These are phyloP conservation scores for Varanus salvator DNA, from an alignment of 2,113 vertebrate species.

Conservation along the genomic window DNA sequence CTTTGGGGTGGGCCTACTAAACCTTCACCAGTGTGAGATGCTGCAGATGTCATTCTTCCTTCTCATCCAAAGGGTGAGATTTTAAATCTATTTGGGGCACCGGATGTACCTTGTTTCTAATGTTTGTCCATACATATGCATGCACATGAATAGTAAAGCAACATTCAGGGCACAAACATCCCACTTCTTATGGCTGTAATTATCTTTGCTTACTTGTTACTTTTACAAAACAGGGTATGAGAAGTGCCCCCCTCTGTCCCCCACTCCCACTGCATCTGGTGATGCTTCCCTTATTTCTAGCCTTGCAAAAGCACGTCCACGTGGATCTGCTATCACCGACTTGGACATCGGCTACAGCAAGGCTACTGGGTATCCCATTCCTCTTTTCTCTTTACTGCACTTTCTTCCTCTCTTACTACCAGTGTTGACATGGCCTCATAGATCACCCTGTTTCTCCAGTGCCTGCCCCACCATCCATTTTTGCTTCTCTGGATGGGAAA, in stretches of 20 bases:
- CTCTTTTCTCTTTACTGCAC: not conserved
- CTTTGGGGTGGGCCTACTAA: not conserved
- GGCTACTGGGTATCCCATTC: not conserved
- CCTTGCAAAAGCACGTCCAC: not conserved
- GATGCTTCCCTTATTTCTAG: not conserved
- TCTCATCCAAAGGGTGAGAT: not conserved
- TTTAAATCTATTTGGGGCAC: not conserved
- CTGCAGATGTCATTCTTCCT: too few relatives aligned
- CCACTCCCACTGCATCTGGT: not conserved
- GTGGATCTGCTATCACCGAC: too few relatives aligned
- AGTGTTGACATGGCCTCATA: not conserved
- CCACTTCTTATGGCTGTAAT: too few relatives aligned
- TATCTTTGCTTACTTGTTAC: not conserved
- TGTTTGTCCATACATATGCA: not conserved
- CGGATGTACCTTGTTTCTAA: not conserved
- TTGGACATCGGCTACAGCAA: not conserved
- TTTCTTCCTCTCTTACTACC: not conserved
- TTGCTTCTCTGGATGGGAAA: not conserved
- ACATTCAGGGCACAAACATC: too few relatives aligned
- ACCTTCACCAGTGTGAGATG: not conserved
- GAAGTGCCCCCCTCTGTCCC: not conserved
- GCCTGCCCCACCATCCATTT: not conserved
- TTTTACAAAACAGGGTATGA: not conserved
- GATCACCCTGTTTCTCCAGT: not conserved
- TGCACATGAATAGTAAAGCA: not conserved